Evolutionary conservation across 2,888 invertebrate species (phyloP).

Genomic region (Philonicus albiceps): DNA sequence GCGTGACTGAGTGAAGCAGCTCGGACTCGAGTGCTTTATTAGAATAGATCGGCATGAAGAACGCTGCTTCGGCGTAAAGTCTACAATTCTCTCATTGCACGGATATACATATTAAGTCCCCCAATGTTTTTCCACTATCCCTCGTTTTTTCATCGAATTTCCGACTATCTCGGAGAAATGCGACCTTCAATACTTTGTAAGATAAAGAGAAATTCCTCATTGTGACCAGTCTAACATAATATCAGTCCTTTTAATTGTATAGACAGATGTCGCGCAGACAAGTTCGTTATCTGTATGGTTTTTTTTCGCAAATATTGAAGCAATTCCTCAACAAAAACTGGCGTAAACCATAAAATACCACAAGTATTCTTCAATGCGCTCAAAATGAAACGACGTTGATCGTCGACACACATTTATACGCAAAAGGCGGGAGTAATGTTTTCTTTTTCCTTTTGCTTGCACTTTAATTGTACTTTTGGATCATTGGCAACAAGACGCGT

Average conservation of each 20-base stretch:
- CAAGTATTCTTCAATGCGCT: not conserved
- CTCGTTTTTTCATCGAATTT: not conserved
- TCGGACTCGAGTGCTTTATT: slow-evolving; percentile 4
- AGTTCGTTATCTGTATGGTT: not conserved
- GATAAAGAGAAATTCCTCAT: not conserved
- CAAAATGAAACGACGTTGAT: not conserved
- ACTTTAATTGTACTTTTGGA: not conserved
- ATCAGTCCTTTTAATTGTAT: not conserved
- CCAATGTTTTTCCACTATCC: not conserved
- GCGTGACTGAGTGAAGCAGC: slow-evolving; percentile 1
- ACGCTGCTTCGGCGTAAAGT: not conserved
- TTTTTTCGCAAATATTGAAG: not conserved
- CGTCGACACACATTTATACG: not conserved
- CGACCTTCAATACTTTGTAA: not conserved
- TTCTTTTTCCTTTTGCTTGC: not conserved
- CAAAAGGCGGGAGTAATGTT: not conserved
- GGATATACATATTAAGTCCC: not conserved
- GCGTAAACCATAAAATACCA: not conserved
- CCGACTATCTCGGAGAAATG: not conserved
- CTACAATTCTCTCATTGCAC: not conserved
- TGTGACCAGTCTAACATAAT: not conserved
- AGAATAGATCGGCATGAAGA: not conserved
- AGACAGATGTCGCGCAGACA: not conserved
- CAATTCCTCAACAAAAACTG: not conserved
- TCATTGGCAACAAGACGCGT: not conserved